These are phyloP conservation scores for Blastobasis adustella DNA, from an alignment of 2,888 invertebrate species.

Conservation along the genomic window DNA sequence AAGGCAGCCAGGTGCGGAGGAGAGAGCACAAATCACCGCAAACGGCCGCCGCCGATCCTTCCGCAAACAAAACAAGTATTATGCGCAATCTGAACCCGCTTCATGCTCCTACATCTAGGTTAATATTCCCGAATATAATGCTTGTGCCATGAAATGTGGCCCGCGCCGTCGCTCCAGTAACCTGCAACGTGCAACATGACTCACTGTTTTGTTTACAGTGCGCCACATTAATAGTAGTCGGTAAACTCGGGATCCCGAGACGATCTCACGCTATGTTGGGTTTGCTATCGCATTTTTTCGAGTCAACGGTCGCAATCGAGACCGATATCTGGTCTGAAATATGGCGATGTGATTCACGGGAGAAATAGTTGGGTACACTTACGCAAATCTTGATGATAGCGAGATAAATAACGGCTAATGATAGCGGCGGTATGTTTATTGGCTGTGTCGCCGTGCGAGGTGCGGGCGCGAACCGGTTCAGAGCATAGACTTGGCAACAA, in stretches of 20 bases:
- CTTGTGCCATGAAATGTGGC: slow-evolving; percentile 31
- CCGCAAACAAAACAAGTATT: slow-evolving; percentile 42
- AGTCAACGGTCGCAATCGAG: background rate
- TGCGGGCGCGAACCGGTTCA: too few species aligned
- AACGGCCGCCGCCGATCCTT: slow-evolving; percentile 21
- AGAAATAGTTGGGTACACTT: too few species aligned
- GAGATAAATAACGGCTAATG: too few species aligned
- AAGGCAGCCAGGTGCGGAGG: background rate
- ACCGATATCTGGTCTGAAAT: background rate
- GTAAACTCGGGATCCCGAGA: background rate
- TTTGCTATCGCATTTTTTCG: slow-evolving; percentile 1
- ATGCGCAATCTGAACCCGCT: slow-evolving; percentile 27
- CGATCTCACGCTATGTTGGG: background rate
- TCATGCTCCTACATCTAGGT: slow-evolving; percentile 49
- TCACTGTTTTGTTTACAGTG: slow-evolving; percentile 4
- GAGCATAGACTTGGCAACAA: background rate
- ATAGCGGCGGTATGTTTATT: too few species aligned
- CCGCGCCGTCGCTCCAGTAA: slow-evolving; percentile 7
- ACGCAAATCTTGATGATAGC: too few species aligned
- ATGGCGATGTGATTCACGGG: background rate
- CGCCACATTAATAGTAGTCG: background rate
- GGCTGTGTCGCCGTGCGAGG: too few species aligned
- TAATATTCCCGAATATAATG: slow-evolving; percentile 52
- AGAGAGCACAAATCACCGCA: background rate
- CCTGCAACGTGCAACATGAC: slow-evolving; percentile 4